Percentiles rank a stretch among this genome's conserved stretches.
These are phyloP conservation scores for Heloderma charlesbogerti DNA, from an alignment of 2,113 vertebrate species.

Conservation along the genomic window DNA sequence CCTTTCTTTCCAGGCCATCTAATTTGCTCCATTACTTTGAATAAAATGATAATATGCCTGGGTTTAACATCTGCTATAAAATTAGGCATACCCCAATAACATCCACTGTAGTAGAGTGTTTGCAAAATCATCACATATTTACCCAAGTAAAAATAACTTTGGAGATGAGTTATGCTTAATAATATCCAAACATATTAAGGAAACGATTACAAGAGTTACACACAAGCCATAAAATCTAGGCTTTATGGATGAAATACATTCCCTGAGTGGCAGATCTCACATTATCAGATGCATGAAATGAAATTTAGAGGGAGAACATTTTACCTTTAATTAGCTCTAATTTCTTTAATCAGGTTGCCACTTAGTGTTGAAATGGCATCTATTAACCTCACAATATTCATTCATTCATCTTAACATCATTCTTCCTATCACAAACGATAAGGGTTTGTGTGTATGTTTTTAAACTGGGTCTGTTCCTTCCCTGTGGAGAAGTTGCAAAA, in stretches of 20 bases:
- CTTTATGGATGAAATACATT: constrained; percentile 66
- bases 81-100: not conserved
- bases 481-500: not conserved
- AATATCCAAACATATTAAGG: constrained; percentile 60
- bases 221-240: constrained; percentile 63
- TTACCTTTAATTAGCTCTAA: constrained; percentile 78
- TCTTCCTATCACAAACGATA: constrained; percentile 30
- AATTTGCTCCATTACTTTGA: not conserved
- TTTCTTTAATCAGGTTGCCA: constrained; percentile 74
- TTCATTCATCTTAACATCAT: constrained; percentile 53
- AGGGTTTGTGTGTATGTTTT: not conserved
- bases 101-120: constrained; percentile 31
- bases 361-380: constrained; percentile 69
- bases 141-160: constrained; percentile 71
- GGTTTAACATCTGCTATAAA: constrained; percentile 18
- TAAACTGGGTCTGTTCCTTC: constrained; percentile 19
- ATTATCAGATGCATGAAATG: constrained; percentile 68
- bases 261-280: constrained; percentile 68
- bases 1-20: not conserved
- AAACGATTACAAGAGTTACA: constrained; percentile 70
- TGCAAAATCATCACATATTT: constrained; percentile 63
- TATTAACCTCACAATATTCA: constrained; percentile 62
- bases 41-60: not conserved
- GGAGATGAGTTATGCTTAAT: constrained; percentile 64
- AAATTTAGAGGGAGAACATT: constrained; percentile 72